phyloP scores from a whole-genome alignment of 2,888 invertebrate species.

The Dendrolimus pini region DNA sequence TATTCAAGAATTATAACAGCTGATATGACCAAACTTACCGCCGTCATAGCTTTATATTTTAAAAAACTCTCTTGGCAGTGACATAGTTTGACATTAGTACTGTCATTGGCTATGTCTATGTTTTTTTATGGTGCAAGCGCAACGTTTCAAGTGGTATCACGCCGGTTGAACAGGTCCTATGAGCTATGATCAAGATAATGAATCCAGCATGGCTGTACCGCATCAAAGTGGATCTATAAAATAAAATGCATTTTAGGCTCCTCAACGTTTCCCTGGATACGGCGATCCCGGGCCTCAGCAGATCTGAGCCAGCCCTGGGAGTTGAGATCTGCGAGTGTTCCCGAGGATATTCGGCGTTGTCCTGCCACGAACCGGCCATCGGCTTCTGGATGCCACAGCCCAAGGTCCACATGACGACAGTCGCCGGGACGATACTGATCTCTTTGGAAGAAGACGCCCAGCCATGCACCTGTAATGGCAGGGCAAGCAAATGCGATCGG shows the following conservation, averaged over 20 bases:
- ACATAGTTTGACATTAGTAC: too few species aligned
- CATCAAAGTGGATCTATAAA: too few species aligned
- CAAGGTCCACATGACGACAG: constrained; percentile 46
- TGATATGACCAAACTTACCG: too few species aligned
- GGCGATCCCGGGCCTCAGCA: constrained; percentile 81
- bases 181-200: too few species aligned
- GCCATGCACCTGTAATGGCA: constrained; percentile 88
- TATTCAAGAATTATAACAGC: too few species aligned
- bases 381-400: constrained; percentile 86
- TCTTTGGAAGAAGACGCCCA: constrained; percentile 87
- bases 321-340: constrained; percentile 94
- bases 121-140: too few species aligned
- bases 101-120: too few species aligned
- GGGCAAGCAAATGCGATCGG: constrained; percentile 86
- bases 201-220: too few species aligned
- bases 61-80: too few species aligned
- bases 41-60: too few species aligned
- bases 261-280: constrained; percentile 89
- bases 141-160: too few species aligned
- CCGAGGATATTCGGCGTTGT: constrained; percentile 86
- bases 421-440: constrained; percentile 84
- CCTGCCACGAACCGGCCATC: constrained; percentile 91
- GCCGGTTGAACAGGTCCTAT: too few species aligned
- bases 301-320: constrained; percentile 84
- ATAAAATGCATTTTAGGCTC: constrained; percentile 33